Conservation (phyloP, 2,888 invertebrate genomes). For the Dromius quadrimaculatus region DNA sequence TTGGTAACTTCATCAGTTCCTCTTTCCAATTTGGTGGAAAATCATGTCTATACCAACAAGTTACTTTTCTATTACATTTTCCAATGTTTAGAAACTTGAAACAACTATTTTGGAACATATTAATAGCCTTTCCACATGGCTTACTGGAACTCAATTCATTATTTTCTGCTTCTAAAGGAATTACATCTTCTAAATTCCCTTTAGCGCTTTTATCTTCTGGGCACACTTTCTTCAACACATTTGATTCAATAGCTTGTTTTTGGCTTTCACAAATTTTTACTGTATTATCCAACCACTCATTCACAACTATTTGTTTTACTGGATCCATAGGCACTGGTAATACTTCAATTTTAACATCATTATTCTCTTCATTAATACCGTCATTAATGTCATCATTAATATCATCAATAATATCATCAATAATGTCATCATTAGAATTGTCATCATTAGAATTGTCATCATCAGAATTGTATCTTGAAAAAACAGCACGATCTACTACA, state of each 20-base stretch:
- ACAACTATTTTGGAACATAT: conserved; percentile 1
- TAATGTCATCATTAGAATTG: too few relatives aligned
- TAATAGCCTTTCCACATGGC: too few relatives aligned
- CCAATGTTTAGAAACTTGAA: background rate
- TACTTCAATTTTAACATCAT: background rate
- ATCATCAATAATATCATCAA: background rate
- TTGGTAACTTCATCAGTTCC: background rate
- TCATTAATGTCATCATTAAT: background rate
- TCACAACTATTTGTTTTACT: background rate
- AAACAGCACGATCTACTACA: conserved; percentile 1
- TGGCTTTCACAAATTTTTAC: background rate
- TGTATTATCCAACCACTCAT: background rate
- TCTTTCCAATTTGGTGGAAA: conserved; percentile 27
- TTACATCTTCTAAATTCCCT: background rate
- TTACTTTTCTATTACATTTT: background rate
- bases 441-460: background rate
- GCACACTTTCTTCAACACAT: background rate
- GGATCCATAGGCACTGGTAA: background rate
- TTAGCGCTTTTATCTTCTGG: background rate
- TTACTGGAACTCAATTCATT: too few relatives aligned
- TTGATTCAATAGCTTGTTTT: background rate
- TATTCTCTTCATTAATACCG: background rate
- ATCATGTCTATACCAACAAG: conserved; percentile 4
- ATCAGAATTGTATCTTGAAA: background rate
- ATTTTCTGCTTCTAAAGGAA: too few relatives aligned